Evolutionary conservation across 2,888 invertebrate species (phyloP), one percentile per base, ranked within the genome.

Genomic region (Slavum lentiscoides): DNA sequence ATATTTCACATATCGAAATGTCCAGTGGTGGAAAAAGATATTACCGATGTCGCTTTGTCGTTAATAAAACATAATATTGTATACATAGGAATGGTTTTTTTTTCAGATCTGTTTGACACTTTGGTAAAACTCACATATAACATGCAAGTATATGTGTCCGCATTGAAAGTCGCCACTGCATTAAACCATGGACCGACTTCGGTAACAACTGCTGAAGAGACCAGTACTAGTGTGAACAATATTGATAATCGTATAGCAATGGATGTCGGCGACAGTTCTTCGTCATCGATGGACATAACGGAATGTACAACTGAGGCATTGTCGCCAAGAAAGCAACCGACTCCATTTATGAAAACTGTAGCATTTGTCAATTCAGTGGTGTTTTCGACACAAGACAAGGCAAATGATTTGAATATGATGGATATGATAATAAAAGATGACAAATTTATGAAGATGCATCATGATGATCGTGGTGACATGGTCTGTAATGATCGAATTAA

Each of bases 101-200:
- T 23, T 74, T 2, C 55, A 80, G 80, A 72, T 64, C 21, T 72
- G 23, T 80, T 80, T 80, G 70, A 80, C 19, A 72, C 80, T 17
- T 55, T 80, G 58, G 58, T 80, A 13, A 70, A 72, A 80, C 70
- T 80, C 15, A 55, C 55, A 0, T 80, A 72, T 23, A 80, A 80
- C 17, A 80, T 80, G 80, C 80, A 80, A 64, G 0, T 80, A 1
- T 80, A 58, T 55, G 23, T 21, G 3, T 11, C 80, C 0, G 80
- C 72, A 8, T 39, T 80, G 23, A 80, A 80, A 72, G 72, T 80
- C 8, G 80, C 80, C 1, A 39, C 58, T 13, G 21, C 77, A 8
- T 70, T 67, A 67, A 58, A 67, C 9, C 67, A 58, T 23, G 53
- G 37, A 70, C 2, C 55, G 58, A n/a, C 13, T 7, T n/a, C n/a